Evolutionary conservation across 2,797 vertebrate species (phyloP), one percentile per base, ranked within the genome.

Genomic region (Craterocephalus amniculus): DNA sequence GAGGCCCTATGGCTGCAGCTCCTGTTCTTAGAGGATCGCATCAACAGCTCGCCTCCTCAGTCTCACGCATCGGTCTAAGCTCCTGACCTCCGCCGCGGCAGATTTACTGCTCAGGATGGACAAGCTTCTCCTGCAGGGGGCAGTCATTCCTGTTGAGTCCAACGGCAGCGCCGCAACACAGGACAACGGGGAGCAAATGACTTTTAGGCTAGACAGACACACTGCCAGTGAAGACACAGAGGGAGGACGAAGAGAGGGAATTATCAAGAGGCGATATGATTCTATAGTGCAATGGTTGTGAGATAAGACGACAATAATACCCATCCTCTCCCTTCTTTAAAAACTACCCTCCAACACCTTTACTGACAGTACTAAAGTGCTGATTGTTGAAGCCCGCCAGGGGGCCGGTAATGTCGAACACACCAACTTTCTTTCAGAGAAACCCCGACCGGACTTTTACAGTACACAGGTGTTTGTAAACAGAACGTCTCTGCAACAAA

Each of bases 341-440:
- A 68, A 85, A 83, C 76, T 57, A 63, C 75, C 70, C 71, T 76
- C 84, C 56, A 49, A 76, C 79, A 74, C 38, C 60, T 43, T 55
- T 34, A 76, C 83, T 59, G 83, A 87, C 85, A 58, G 77, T 85
- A 79, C 89, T 94, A 94, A 94, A 95, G 94, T 94, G 94, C 94
- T 92, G 89, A 93, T 90, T 82, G 83, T 89, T 88, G 63, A 80
- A 80, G 87, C 90, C 86, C 74, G 54, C 32, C 40, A 79, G 24
- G 10, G 85, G 88, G 87, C 83, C 31, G 78, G 79, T 72, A 54
- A 86, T 73, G 77, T 81, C 78, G 51, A 91, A 87, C 67, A 89
- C 88, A 92, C 86, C 82, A 73, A 84, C 70, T 76, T 83, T 67
- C 62, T 83, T 81, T 74, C 63, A 77, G 64, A 80, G 72, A 87